Conservation (phyloP, 2,797 vertebrate species). For the Dryobates pubescens region DNA sequence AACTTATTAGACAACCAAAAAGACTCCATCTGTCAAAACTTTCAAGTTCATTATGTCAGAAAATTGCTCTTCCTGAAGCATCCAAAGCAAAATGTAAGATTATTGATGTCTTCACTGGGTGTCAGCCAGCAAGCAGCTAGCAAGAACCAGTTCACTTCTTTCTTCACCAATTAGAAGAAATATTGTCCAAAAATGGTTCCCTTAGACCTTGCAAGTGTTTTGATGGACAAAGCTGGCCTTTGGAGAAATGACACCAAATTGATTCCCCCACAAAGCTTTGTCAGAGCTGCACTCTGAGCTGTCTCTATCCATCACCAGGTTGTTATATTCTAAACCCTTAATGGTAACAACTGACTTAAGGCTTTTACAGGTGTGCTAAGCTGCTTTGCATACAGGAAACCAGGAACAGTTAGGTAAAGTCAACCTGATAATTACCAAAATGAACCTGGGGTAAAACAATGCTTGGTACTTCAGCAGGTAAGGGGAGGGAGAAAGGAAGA, state of each 20-base stretch:
- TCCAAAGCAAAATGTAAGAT: neutral
- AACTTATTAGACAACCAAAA: neutral
- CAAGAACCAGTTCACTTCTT: neutral
- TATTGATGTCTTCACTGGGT: neutral
- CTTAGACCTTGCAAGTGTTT: neutral
- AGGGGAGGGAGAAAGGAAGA: neutral
- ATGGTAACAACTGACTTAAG: neutral
- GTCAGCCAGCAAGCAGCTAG: too few relatives aligned
- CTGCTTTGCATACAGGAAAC: neutral
- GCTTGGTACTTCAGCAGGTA: neutral
- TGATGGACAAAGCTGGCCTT: neutral
- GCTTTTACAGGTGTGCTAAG: neutral
- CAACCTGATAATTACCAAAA: neutral
- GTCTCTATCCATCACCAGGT: neutral
- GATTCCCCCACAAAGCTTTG: neutral
- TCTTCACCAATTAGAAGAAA: neutral
- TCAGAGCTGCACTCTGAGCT: neutral
- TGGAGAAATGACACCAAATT: neutral
- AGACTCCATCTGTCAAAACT: neutral
- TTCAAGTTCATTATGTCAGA: neutral
- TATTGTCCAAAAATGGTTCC: neutral
- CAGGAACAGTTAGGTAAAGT: neutral
- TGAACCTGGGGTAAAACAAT: neutral
- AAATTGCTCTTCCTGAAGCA: constrained; percentile 13
- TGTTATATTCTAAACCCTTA: neutral